Evolutionary conservation across 2,888 invertebrate species (phyloP).

Genomic region (Drosophila paranaensis): DNA sequence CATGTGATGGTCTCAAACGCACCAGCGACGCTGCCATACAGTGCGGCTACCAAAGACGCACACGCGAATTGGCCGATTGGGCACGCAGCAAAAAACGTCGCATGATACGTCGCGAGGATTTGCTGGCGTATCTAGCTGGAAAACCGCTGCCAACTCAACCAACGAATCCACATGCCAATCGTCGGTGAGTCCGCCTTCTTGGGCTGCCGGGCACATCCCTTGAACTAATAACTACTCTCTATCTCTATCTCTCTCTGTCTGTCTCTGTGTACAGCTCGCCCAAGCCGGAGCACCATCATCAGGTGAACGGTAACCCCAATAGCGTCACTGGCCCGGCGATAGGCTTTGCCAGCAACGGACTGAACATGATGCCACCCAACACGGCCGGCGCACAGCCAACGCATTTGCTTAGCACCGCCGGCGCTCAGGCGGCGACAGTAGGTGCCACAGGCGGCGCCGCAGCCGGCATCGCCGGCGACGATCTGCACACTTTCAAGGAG

Average conservation of each 20-base stretch:
- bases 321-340: conserved; percentile 20
- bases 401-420: conserved; percentile 49
- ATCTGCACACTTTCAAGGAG: conserved; percentile 90
- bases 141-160: conserved; percentile 87
- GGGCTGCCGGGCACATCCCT: conserved; percentile 9
- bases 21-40: conserved; percentile 90
- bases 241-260: background rate
- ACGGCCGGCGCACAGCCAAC: conserved; percentile 46
- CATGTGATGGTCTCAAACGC: conserved; percentile 89
- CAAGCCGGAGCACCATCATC: conserved; percentile 77
- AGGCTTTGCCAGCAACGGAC: conserved; percentile 46
- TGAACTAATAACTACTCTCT: background rate
- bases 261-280: conserved; percentile 77
- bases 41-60: conserved; percentile 90
- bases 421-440: conserved; percentile 28
- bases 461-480: conserved; percentile 74
- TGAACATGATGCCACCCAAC: conserved; percentile 45
- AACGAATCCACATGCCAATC: conserved; percentile 85
- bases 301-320: conserved; percentile 30
- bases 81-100: conserved; percentile 89
- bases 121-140: conserved; percentile 91
- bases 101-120: conserved; percentile 90
- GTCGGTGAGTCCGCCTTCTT: conserved; percentile 79
- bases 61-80: conserved; percentile 91
- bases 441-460: conserved; percentile 40